Percentiles rank a stretch among this genome's conserved stretches.
These are phyloP conservation scores for Solea solea DNA, from an alignment of 2,113 vertebrate genomes.

Conservation along the genomic window DNA sequence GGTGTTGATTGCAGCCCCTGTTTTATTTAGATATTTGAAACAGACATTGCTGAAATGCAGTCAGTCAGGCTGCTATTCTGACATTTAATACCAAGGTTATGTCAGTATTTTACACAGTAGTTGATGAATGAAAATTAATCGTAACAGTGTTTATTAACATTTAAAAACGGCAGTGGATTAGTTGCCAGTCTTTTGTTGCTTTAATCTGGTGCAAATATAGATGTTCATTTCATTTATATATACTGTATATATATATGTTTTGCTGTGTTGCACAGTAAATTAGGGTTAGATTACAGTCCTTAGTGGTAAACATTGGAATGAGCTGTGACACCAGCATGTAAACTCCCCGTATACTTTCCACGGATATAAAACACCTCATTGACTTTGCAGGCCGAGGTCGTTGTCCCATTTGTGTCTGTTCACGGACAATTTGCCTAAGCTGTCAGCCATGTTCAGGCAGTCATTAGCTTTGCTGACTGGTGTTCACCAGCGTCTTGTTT, in stretches of 20 bases:
- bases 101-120: too few species aligned
- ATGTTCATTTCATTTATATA: background rate
- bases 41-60: too few species aligned
- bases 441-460: background rate
- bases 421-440: slow-evolving; percentile 40
- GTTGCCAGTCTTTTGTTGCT: too few species aligned
- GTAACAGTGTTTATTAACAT: too few species aligned
- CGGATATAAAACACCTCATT: slow-evolving; percentile 37
- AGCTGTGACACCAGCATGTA: slow-evolving; percentile 8
- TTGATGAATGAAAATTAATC: too few species aligned
- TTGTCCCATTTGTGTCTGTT: slow-evolving; percentile 38
- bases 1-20: too few species aligned
- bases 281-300: background rate
- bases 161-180: too few species aligned
- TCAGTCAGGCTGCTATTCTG: too few species aligned
- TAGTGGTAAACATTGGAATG: background rate
- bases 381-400: slow-evolving; percentile 8
- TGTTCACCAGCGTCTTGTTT: background rate
- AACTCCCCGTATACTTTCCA: slow-evolving; percentile 1
- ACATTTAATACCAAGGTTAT: too few species aligned
- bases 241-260: background rate
- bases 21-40: too few species aligned
- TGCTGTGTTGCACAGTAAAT: background rate
- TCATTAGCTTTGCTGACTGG: slow-evolving; percentile 24
- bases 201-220: background rate